Evolutionary conservation across 1,140 invertebrate genomes (phyloP), one percentile per base, ranked within the genome.

Genomic region (Drosophila azteca): DNA sequence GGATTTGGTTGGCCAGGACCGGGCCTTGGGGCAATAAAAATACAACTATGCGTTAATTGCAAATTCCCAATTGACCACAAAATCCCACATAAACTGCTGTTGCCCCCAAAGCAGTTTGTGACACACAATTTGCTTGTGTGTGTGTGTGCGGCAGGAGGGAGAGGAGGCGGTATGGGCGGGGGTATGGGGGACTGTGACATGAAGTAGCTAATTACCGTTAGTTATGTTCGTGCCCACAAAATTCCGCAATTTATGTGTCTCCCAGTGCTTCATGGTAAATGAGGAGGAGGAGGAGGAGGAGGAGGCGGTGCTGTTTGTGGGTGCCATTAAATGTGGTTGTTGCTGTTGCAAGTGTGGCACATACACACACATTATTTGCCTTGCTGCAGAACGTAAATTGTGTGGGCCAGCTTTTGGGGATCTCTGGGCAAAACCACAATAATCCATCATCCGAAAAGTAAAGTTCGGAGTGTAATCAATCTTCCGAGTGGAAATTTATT

Each of bases 131-230:
- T 43, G 24, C 53, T 41, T 52, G 45, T 64, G 43, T 63, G 48
- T 45, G 22, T 46, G 50, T 49, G 57, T 62, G 35, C 17, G 17
- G 17, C 17, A 20, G 57, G 48, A 62, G 45, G 52, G 20, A n/a
- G 45, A 24, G 61, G 39, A 24, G 31, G 43, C 13, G 29, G 43
- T 54, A 43, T 48, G 29, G 17, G n/a, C n/a, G n/a, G n/a, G n/a
- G n/a, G 17, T 20, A 20, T 66, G 22, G 35, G 35, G 3, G 26
- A 22, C 45, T 85, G 67, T 88, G 79, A 69, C 82, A 87, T 82
- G 79, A 87, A 88, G 66, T 82, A 87, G 82, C 82, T 87, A 87
- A 87, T 87, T 87, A 88, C 75, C 65, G 78, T 87, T 87, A 88
- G 82, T 88, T 87, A 87, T 87, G 82, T 72, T 81, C 63, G 75